phyloP scores from a whole-genome alignment of 2,797 vertebrate genomes.

The Monodelphis domestica region DNA sequence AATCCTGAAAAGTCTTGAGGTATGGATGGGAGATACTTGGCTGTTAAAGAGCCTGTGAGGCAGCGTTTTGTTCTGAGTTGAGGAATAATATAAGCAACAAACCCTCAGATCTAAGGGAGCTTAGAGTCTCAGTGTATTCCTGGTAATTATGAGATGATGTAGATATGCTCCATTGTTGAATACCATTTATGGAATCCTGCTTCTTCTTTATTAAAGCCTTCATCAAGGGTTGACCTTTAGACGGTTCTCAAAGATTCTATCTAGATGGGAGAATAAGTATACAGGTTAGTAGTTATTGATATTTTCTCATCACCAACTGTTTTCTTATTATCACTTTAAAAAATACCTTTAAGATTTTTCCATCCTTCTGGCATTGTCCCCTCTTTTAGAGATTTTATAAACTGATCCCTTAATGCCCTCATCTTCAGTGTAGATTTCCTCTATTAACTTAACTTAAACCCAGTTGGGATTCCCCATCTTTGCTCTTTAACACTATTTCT shows the following conservation, averaged over 20 bases:
- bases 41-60: neutral
- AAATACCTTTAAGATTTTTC: neutral
- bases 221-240: neutral
- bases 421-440: neutral
- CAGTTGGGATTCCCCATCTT: neutral
- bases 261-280: neutral
- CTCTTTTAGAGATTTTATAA: neutral
- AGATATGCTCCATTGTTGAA: neutral
- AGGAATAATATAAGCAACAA: neutral
- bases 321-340: neutral
- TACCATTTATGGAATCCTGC: neutral
- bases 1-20: neutral
- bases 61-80: neutral
- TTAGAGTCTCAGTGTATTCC: neutral
- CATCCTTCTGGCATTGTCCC: neutral
- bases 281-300: neutral
- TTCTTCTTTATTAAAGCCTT: neutral
- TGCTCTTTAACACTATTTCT: neutral
- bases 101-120: neutral
- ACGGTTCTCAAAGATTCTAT: neutral
- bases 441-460: neutral
- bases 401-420: neutral
- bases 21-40: too few relatives aligned
- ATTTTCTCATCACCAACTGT: neutral
- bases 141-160: neutral